Conservation (phyloP, 2,113 vertebrate species). For the Pygoscelis adeliae region DNA sequence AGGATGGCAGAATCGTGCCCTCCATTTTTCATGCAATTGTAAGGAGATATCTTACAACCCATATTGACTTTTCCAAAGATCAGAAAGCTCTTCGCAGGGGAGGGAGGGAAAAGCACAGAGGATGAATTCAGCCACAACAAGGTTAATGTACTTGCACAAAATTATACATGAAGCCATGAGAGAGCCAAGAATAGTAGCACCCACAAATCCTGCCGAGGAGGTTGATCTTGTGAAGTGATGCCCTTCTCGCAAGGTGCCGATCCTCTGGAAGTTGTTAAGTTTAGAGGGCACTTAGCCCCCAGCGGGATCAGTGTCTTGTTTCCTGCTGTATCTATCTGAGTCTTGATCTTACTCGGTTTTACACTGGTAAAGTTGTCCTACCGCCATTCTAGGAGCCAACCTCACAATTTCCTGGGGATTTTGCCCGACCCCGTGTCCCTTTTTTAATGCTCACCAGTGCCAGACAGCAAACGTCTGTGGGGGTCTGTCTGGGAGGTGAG, state of each 20-base stretch:
- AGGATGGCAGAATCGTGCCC: background rate
- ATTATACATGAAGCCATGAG: conserved; percentile 11
- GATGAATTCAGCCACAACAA: conserved; percentile 7
- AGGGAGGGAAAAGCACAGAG: background rate
- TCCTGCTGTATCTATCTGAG: background rate
- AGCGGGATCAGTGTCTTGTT: conserved; percentile 21
- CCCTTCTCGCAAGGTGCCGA: background rate
- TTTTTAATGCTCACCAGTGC: background rate
- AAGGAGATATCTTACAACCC: conserved; percentile 1
- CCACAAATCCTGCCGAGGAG: background rate
- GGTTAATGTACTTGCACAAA: conserved; percentile 28
- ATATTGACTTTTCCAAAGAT: conserved; percentile 36
- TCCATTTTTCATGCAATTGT: conserved; percentile 4
- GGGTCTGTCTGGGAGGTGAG: background rate
- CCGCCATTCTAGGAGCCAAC: background rate
- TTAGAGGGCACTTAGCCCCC: conserved; percentile 51
- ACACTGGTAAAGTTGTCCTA: conserved; percentile 30
- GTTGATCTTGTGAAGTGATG: conserved; percentile 29
- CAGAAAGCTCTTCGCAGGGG: background rate
- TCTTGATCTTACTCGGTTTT: conserved; percentile 32
- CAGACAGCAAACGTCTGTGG: background rate
- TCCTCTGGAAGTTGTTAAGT: conserved; percentile 45
- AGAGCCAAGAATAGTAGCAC: conserved; percentile 40
- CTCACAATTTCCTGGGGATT: background rate
- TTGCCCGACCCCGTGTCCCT: background rate